Evolutionary conservation across 2,888 invertebrate species (phyloP).

Genomic region (Ennomos fuscantarius): DNA sequence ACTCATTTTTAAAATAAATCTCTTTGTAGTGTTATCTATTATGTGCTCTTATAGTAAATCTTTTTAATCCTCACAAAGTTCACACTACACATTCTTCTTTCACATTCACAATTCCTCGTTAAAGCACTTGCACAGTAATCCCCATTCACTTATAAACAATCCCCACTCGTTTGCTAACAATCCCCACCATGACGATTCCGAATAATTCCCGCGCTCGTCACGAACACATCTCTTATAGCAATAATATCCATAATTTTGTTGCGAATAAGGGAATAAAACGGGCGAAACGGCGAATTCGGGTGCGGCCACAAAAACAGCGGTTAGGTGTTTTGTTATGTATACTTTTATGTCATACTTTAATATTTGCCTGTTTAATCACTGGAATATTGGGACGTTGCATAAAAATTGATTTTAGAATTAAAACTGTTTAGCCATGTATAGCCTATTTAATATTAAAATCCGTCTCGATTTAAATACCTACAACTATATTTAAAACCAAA

Average conservation of each 20-base stretch:
- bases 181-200: slow-evolving; percentile 47
- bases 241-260: slow-evolving; percentile 80
- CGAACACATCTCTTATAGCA: slow-evolving; percentile 73
- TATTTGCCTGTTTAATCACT: no score
- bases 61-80: no score
- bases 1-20: no score
- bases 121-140: slow-evolving; percentile 9
- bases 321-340: slow-evolving; percentile 14
- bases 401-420: no score
- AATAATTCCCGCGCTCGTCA: slow-evolving; percentile 55
- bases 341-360: not conserved
- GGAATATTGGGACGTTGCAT: no score
- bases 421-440: no score
- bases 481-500: no score
- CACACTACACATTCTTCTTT: slow-evolving; percentile 7
- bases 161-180: slow-evolving; percentile 2
- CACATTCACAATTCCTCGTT: slow-evolving; percentile 14
- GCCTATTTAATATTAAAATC: no score
- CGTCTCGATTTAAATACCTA: no score
- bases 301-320: slow-evolving; percentile 57
- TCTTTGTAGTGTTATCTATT: no score
- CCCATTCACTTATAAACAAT: not conserved
- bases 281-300: slow-evolving; percentile 68
- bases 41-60: no score
- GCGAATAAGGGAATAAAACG: slow-evolving; percentile 77